Evolutionary conservation across 2,797 vertebrate species (phyloP).

Genomic region (Chloroceryle inda): DNA sequence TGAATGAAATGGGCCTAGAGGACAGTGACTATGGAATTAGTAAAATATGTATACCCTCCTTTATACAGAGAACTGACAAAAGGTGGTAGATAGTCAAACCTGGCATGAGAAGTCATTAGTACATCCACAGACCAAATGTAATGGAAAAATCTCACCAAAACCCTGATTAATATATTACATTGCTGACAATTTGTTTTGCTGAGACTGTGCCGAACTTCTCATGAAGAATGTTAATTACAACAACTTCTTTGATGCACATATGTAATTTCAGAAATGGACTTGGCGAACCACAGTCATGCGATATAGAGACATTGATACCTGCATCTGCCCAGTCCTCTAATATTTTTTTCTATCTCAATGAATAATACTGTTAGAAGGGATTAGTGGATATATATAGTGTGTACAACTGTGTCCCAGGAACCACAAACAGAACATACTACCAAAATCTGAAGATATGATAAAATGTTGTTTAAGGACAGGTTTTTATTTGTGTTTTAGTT

Average conservation of each 20-base stretch:
- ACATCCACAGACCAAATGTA: not conserved
- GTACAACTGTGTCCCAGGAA: not conserved
- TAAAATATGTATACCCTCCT: not conserved
- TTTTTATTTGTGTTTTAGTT: not conserved
- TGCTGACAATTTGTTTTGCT: not conserved
- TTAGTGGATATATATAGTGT: not conserved
- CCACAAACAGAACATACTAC: not conserved
- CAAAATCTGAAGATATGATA: not conserved
- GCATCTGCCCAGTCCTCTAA: not conserved
- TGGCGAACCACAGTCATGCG: not conserved
- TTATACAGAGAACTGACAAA: not conserved
- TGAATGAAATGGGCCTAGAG: not conserved
- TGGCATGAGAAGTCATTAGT: not conserved
- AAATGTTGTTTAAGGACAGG: not conserved
- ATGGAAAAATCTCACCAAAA: not conserved
- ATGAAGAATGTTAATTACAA: not conserved
- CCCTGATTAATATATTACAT: not conserved
- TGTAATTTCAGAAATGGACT: not conserved
- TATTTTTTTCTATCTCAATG: not conserved
- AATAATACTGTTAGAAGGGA: not conserved
- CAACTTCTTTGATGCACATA: not conserved
- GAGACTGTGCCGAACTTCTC: not conserved
- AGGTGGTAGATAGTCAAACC: not conserved
- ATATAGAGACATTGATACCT: not conserved
- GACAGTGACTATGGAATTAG: not conserved